Evolutionary conservation across 2,888 invertebrate genomes (phyloP), one percentile per base, ranked within the genome.

Genomic region (Carpatolechia fugitivella): DNA sequence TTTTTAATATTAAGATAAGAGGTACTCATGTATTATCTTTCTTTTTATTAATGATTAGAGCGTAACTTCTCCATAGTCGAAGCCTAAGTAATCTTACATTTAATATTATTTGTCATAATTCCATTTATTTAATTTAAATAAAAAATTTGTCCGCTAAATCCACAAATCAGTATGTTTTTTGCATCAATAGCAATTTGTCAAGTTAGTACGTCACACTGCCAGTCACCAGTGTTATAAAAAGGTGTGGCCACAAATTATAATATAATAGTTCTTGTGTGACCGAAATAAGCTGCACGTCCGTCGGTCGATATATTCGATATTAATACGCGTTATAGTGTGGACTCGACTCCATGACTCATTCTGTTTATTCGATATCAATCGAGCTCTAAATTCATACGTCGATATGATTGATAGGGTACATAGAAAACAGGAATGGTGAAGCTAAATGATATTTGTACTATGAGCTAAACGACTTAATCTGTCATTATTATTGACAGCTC

Each of bases 321-420:
- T 59, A 60, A 66, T 63, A 59, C 29, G 36, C 44, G 40, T 52
- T 54, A 46, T 24, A 3, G 24, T 4, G 3, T 24, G n/a, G 24
- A 16, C 1, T 56, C 36, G 55, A 53, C 57, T 63, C 57, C 59
- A 75, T 86, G 85, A 87, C 62, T 86, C 85, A 87, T 65, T 60
- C 59, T 81, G 81, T 84, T 82, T 82, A 80, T 81, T 76, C 69
- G 74, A 70, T 80, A 80, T 82, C 77, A 72, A 65, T 44, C 64
- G 65, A 57, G 71, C 69, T 65, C 69, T 62, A 66, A 70, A 69
- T 66, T 66, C 63, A 62, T 61, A 69, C 66, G 65, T 70, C 69
- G 62, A 65, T 57, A 62, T 69, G 80, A 70, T 74, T 68, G 69
- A 69, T 70, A 72, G 71, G 70, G n/a, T 18, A 20, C 14, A 20